These are phyloP conservation scores for Elgaria multicarinata DNA, from an alignment of 2,113 vertebrate genomes.

Conservation along the genomic window DNA sequence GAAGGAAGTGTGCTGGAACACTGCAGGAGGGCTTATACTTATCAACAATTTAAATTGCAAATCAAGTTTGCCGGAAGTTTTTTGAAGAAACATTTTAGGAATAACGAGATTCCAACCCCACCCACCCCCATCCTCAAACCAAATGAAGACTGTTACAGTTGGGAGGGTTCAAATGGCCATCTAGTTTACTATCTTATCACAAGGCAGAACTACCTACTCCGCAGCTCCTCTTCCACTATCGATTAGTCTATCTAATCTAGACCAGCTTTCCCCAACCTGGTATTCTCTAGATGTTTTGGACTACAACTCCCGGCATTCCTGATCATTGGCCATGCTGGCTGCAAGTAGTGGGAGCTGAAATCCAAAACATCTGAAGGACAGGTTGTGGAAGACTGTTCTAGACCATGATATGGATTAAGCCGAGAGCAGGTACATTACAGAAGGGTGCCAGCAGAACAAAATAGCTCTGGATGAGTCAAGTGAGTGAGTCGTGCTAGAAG, in stretches of 20 bases:
- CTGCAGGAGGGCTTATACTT: conserved; percentile 74
- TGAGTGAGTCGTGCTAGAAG: neutral
- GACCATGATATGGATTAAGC: neutral
- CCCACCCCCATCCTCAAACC: neutral
- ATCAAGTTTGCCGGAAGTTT: conserved; percentile 68
- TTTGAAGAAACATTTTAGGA: conserved; percentile 54
- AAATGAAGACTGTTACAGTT: neutral
- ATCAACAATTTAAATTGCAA: conserved; percentile 80
- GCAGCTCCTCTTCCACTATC: neutral
- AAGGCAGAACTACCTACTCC: neutral
- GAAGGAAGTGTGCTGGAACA: conserved; percentile 76
- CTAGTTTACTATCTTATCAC: neutral
- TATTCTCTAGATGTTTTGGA: neutral
- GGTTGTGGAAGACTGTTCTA: neutral
- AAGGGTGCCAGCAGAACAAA: neutral
- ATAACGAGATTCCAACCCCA: neutral
- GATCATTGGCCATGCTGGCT: too few relatives aligned
- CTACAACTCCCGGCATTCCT: neutral
- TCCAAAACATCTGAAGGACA: too few relatives aligned
- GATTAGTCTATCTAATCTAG: neutral
- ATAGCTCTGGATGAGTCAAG: neutral
- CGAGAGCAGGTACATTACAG: neutral
- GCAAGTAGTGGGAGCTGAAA: too few relatives aligned
- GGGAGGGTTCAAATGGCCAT: neutral
- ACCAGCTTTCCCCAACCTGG: neutral